Evolutionary conservation across 1,140 invertebrate species (phyloP), one percentile per base, ranked within the genome.

Genomic region (Caenorhabditis tropicalis): DNA sequence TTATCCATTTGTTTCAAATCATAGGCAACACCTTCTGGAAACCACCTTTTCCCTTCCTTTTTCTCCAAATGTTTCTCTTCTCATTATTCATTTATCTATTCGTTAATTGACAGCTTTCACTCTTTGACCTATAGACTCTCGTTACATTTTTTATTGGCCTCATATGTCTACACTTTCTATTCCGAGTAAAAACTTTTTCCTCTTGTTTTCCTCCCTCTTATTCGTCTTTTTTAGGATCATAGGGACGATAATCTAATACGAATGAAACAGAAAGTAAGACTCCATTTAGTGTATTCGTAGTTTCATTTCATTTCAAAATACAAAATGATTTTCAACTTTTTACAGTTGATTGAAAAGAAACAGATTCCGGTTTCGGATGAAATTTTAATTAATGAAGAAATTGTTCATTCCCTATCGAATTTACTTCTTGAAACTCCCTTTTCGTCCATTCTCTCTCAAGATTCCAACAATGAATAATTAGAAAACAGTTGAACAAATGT

Each of bases 161-260:
- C 65, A 74, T 74, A 74, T 74, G 65, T 74, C 65, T 74, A 74
- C 33, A 74, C 33, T 74, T 24, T 74, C 12, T 74, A 56, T 56
- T 56, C 53, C 24, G 7, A 56, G 53, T 56, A 56, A 27, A 56
- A 56, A 56, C 53, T 56, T 56, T 56, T 70, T 36, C 39, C 9
- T 21, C 58, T 27, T 21, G 7, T 16, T 36, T 36, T 65, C 7
- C 53, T n/a, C 12, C 2, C 12, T 21, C 31, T 19, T 31, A 74
- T 19, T 43, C 10, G 12, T 19, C 33, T n/a, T 36, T 43, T 74
- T 74, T 24, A 24, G 53, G 24, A 56, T 27, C 21, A 56, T 56
- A 56, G 29, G 24, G 53, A 56, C 53, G 53, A 56, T n/a, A 51
- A 51, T 51, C 10, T n/a, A 46, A 12, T 46, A 46, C 43, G 43